phyloP scores from a whole-genome alignment of 64 coral and sea anemone genomes.

The Montipora capricornis region DNA sequence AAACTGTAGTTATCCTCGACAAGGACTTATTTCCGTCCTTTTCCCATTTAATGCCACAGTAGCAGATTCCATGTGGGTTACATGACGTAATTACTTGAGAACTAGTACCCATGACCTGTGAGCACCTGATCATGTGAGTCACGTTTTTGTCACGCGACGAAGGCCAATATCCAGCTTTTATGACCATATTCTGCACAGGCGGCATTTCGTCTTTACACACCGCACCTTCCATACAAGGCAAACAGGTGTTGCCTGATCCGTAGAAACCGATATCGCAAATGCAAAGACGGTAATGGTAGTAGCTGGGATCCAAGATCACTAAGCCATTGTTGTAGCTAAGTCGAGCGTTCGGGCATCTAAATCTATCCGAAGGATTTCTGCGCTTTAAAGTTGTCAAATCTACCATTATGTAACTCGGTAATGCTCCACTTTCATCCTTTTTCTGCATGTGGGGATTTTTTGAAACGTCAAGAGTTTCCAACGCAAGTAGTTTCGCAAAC shows the following conservation, averaged over 20 bases:
- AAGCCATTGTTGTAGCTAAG: conserved; percentile 71
- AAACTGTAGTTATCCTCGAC: conserved; percentile 16
- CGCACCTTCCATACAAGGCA: conserved; percentile 69
- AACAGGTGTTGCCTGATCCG: conserved; percentile 56
- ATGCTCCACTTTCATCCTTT: background rate
- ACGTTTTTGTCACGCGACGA: conserved; percentile 63
- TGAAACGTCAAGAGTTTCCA: conserved; percentile 52
- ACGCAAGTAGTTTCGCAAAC: conserved; percentile 30
- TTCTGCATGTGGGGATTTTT: conserved; percentile 22
- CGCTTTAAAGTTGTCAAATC: conserved; percentile 14
- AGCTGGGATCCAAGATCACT: conserved; percentile 72
- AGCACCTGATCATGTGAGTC: conserved; percentile 74
- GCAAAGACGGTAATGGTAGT: conserved; percentile 70
- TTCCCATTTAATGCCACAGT: conserved; percentile 18
- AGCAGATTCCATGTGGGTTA: conserved; percentile 66
- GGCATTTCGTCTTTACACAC: conserved; percentile 44
- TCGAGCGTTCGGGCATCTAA: conserved; percentile 60
- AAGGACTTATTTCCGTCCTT: too few species aligned
- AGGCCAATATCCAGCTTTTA: conserved; percentile 72
- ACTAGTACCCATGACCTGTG: background rate
- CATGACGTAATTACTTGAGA: conserved; percentile 28
- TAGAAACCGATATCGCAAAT: conserved; percentile 72
- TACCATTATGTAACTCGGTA: conserved; percentile 32
- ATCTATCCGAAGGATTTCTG: conserved; percentile 18
- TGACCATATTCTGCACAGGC: conserved; percentile 57